Evolutionary conservation across 2,113 vertebrate species (phyloP).

Genomic region (Colaptes auratus): DNA sequence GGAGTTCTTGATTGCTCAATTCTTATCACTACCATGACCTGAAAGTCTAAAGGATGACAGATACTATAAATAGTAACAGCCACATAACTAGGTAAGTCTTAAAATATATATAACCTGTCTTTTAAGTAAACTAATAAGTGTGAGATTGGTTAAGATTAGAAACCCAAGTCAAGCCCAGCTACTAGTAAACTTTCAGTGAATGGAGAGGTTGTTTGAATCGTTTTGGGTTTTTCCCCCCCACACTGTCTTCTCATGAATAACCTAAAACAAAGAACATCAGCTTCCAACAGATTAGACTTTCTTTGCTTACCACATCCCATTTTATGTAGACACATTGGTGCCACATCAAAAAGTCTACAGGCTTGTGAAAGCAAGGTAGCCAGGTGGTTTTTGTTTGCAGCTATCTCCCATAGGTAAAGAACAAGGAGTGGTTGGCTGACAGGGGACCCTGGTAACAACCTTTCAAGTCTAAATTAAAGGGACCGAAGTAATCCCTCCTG

Average conservation of each 20-base stretch:
- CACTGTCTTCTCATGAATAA: background rate
- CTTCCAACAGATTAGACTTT: background rate
- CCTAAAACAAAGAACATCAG: background rate
- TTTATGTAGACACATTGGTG: background rate
- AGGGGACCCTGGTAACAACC: background rate
- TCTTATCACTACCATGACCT: background rate
- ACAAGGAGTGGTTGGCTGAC: background rate
- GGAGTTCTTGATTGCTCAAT: background rate
- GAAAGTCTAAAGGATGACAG: background rate
- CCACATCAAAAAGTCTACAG: background rate
- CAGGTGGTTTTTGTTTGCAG: background rate
- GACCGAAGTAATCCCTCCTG: background rate
- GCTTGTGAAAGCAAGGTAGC: background rate
- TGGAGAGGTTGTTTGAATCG: background rate
- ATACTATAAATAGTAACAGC: background rate
- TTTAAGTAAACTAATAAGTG: background rate
- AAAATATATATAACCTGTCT: background rate
- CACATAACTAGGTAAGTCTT: background rate
- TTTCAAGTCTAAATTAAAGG: background rate
- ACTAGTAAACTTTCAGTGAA: background rate
- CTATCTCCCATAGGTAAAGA: background rate
- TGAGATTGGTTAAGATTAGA: background rate
- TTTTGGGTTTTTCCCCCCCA: accelerated
- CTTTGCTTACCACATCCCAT: background rate
- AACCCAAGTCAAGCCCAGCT: background rate